These are phyloP conservation scores for Acridotheres tristis DNA, from an alignment of 2,797 vertebrate species.

Conservation along the genomic window DNA sequence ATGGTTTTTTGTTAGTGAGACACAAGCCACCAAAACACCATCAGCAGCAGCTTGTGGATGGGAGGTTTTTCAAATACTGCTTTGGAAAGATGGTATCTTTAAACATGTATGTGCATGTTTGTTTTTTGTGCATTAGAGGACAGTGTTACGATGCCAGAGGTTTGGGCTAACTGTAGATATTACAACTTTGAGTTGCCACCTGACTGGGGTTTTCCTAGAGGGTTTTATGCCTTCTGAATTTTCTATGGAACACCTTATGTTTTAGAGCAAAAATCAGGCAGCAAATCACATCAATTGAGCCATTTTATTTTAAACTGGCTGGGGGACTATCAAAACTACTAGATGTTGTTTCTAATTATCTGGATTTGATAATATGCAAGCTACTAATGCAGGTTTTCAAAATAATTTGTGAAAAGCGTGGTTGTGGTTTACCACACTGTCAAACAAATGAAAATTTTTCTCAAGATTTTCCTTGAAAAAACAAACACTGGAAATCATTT, in stretches of 20 bases:
- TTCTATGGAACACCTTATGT: background rate
- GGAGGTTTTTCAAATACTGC: background rate
- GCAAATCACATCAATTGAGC: background rate
- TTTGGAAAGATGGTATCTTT: background rate
- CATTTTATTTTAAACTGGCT: background rate
- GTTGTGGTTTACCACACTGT: background rate
- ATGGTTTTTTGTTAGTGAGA: background rate
- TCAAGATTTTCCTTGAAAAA: conserved; percentile 5
- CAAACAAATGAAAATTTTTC: background rate
- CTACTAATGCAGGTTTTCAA: conserved; percentile 16
- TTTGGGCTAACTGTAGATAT: background rate
- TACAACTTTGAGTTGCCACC: background rate
- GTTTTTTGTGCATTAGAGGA: background rate
- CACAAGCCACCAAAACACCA: background rate
- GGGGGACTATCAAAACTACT: background rate
- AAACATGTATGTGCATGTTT: background rate
- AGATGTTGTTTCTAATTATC: conserved; percentile 6
- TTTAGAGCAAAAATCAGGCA: background rate
- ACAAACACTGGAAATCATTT: background rate
- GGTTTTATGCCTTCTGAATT: background rate
- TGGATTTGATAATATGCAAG: background rate
- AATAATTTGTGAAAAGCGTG: background rate
- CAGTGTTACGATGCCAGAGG: background rate
- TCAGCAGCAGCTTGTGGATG: background rate
- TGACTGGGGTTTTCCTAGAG: background rate